Evolutionary conservation across 2,113 vertebrate species (phyloP).

Genomic region (Panthera leo): DNA sequence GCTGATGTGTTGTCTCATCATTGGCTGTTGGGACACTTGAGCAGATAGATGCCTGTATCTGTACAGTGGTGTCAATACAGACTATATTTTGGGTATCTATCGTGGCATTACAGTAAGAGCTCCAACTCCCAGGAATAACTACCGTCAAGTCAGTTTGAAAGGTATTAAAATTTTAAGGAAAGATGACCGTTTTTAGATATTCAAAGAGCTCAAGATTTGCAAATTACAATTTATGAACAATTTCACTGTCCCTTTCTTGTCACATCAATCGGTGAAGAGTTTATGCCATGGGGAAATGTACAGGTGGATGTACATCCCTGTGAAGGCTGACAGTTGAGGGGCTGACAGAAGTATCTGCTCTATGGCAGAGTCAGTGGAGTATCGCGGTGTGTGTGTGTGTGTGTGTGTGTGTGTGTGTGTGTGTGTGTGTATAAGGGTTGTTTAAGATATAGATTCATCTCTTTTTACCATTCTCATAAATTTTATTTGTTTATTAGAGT

Average conservation of each 20-base stretch:
- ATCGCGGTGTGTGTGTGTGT: neutral
- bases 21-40: neutral
- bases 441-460: conserved; percentile 49
- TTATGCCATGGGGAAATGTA: neutral
- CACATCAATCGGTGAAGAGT: conserved; percentile 1
- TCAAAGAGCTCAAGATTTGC: neutral
- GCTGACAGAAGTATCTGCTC: neutral
- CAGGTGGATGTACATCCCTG: neutral
- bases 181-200: neutral
- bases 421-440: neutral
- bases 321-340: neutral
- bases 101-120: neutral
- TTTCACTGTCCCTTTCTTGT: neutral
- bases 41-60: neutral
- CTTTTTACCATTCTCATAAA: conserved; percentile 53
- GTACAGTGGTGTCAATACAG: fast-evolving
- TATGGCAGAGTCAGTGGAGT: neutral
- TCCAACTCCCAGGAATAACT: neutral
- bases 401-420: neutral
- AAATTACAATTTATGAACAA: conserved; percentile 9
- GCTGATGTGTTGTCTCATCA: no score
- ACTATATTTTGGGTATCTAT: neutral
- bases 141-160: neutral
- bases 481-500: conserved; percentile 68
- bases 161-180: neutral